phyloP scores from a whole-genome alignment of 37 sponge, comb jelly and placozoan species.

The Dysidea cf. avara region DNA sequence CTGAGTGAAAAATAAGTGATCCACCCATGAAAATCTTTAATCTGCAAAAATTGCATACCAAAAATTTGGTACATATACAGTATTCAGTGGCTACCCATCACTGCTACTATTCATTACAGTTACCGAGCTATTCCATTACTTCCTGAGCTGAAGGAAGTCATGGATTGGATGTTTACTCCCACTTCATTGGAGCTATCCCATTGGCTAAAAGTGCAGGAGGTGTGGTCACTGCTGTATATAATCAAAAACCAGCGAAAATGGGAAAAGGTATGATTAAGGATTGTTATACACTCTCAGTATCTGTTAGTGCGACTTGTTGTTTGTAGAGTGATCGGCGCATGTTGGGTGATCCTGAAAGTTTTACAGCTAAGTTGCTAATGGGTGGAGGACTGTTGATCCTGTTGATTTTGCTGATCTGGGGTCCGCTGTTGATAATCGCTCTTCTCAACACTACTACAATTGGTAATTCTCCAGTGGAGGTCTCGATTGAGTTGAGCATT shows the following conservation, averaged over 20 bases:
- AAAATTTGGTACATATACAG: too few relatives aligned
- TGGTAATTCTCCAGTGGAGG: constrained; percentile 56
- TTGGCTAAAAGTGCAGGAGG: constrained; percentile 86
- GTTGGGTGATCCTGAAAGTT: too few relatives aligned
- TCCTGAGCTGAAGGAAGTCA: too few relatives aligned
- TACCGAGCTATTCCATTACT: constrained; percentile 82
- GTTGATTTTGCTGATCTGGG: constrained; percentile 75
- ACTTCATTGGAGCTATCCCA: constrained; percentile 63
- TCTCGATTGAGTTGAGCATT: constrained; percentile 36
- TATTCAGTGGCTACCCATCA: too few relatives aligned
- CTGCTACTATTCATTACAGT: too few relatives aligned
- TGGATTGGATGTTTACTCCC: constrained; percentile 73
- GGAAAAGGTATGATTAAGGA: too few relatives aligned
- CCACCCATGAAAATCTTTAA: too few relatives aligned
- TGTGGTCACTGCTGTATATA: constrained; percentile 67
- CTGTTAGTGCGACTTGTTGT: too few relatives aligned
- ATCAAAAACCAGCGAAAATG: constrained; percentile 43
- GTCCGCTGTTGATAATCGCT: constrained; percentile 75
- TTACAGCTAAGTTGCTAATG: constrained; percentile 44
- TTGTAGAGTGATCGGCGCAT: too few relatives aligned
- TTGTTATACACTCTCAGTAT: too few relatives aligned
- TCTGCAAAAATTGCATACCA: too few relatives aligned
- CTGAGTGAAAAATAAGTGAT: too few relatives aligned
- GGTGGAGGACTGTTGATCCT: constrained; percentile 51
- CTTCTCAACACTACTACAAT: constrained; percentile 32